Base-by-base conservation (phyloP, 2,888 invertebrate species). In the Diarsia rubi region DNA sequence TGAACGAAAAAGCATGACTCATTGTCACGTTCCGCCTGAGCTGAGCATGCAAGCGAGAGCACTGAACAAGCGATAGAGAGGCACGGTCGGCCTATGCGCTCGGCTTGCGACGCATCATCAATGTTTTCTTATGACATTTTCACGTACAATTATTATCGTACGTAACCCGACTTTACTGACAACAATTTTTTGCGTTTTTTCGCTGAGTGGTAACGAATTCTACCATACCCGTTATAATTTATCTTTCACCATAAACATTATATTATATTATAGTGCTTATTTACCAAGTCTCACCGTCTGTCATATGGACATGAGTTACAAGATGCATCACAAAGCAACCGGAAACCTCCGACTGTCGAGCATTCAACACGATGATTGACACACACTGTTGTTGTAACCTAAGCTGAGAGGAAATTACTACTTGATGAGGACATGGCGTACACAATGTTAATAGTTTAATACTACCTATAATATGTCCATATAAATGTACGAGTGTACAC, bases 351-450 rank as follows among this genome's bases (percentile, higher is more conserved):
- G 31, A 59, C 54, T 65, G 72, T 68, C 76, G 54, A 66, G 71
- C 62, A 82, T 71, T 67, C 72, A 76, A 49, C 79, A 63, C 1
- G 14, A 52, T 83, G 83, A 82, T 71, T 82, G 83, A 79, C 81
- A 74, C 21, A 59, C 70, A 47, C 45, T 45, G 64, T 59, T 66
- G 37, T 79, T 66, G n/a, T 83, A 62, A 31, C 42, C 66, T 37
- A n/a, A 63, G 19, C 64, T 31, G 31, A 59, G 60, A 73, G 82
- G 80, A 83, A 79, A 82, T 82, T 82, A 79, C 66, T 69, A 67
- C 69, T 72, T 73, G 69, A 52, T 57, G 54, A 57, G 45, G 27
- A 80, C 45, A 80, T 24, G 47, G 24, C 27, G 6, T 59, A 19
- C 47, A 70, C 57, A 37, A 14, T 44, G 63, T 27, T 64, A 64